These are phyloP conservation scores for Trimorus sp. DNA, from an alignment of 2,888 invertebrate species.

Conservation along the genomic window DNA sequence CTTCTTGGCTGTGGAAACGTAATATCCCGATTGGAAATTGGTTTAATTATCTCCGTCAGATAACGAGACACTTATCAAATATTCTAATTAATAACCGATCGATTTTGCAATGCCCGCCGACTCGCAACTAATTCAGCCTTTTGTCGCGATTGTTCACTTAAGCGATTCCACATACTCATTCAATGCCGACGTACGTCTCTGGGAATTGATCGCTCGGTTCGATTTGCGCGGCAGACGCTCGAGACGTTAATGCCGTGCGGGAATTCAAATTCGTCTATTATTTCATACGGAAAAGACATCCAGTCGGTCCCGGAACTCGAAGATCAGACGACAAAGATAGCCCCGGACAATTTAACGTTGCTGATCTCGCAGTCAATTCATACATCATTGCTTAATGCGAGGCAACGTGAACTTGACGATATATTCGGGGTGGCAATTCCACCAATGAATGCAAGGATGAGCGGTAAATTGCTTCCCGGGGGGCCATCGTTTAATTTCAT, in stretches of 20 bases:
- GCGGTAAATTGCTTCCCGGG: slow-evolving; percentile 28
- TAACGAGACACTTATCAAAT: slow-evolving; percentile 13
- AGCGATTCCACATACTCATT: too few relatives aligned
- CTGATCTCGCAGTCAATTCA: slow-evolving; percentile 43
- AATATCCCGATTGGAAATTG: slow-evolving; percentile 38
- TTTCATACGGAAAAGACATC: neutral
- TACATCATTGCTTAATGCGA: slow-evolving; percentile 54
- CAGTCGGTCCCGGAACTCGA: slow-evolving; percentile 16
- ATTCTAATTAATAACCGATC: slow-evolving; percentile 34
- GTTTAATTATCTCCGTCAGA: slow-evolving; percentile 33
- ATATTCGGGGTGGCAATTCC: slow-evolving; percentile 53
- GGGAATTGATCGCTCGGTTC: neutral
- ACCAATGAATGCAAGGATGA: slow-evolving; percentile 53
- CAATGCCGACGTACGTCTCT: too few relatives aligned
- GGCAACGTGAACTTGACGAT: slow-evolving; percentile 54
- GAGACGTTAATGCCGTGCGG: too few relatives aligned
- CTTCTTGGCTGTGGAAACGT: slow-evolving; percentile 11
- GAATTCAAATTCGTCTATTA: too few relatives aligned
- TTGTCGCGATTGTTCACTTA: too few relatives aligned
- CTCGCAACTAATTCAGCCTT: neutral
- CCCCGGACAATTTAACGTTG: slow-evolving; percentile 37
- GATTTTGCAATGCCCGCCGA: slow-evolving; percentile 12
- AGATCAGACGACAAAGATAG: slow-evolving; percentile 42
- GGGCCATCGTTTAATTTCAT: slow-evolving; percentile 42
- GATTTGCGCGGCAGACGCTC: slow-evolving; percentile 8